A percentile compares a stretch with the other conserved stretches of the same genome.
Evolutionary conservation across 2,113 vertebrate genomes (phyloP).

Genomic region (Tauraco erythrolophus): DNA sequence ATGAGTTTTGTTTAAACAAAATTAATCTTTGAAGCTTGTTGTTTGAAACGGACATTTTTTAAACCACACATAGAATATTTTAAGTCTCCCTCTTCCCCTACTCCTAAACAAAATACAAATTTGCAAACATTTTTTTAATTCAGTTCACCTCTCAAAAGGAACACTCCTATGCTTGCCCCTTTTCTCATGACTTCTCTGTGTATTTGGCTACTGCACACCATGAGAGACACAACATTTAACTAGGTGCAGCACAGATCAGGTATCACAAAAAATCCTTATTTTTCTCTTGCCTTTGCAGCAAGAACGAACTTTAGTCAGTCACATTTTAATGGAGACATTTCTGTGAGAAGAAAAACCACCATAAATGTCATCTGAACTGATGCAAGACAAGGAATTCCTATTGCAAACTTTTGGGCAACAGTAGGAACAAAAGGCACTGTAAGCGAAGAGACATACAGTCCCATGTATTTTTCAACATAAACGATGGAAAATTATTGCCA

Average conservation of each 20-base stretch:
- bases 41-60: not conserved
- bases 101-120: not conserved
- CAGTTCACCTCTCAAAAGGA: not conserved
- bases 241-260: not conserved
- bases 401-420: not conserved
- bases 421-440: not conserved
- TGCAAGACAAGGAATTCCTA: not conserved
- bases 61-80: not conserved
- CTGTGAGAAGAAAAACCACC: not conserved
- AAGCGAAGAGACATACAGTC: not conserved
- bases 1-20: not conserved
- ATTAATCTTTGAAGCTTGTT: not conserved
- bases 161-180: not conserved
- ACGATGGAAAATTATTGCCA: not conserved
- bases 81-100: not conserved
- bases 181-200: not conserved
- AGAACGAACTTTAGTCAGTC: not conserved
- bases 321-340: not conserved
- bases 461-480: not conserved
- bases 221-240: not conserved
- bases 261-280: not conserved
- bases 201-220: not conserved
- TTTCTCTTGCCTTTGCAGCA: not conserved
- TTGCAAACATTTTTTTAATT: not conserved
- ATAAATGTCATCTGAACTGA: not conserved